Evolutionary conservation across 2,113 vertebrate species (phyloP).

Genomic region (Morone chrysops): DNA sequence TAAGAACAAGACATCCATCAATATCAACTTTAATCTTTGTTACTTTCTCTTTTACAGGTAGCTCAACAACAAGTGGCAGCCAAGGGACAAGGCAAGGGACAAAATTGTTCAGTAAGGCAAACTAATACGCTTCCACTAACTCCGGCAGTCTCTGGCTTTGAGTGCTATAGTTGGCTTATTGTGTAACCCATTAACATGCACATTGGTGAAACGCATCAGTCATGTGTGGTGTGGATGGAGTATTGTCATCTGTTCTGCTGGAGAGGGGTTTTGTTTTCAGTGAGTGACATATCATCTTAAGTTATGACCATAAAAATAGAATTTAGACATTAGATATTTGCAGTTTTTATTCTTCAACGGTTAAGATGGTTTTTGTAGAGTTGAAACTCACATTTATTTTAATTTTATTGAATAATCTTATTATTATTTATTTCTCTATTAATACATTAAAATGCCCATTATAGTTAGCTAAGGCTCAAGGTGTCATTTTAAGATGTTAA

Average conservation of each 20-base stretch:
- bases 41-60: constrained; percentile 82
- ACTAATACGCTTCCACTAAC: constrained; percentile 79
- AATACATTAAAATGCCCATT: neutral
- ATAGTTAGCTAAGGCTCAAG: neutral
- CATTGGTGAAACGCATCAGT: constrained; percentile 6
- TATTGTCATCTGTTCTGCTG: neutral
- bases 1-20: neutral
- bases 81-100: constrained; percentile 92
- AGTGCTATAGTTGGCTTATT: constrained; percentile 35
- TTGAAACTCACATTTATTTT: too few species aligned
- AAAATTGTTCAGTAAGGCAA: constrained; percentile 92
- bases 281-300: neutral
- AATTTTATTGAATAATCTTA: neutral
- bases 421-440: neutral
- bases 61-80: constrained; percentile 84
- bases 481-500: too few species aligned
- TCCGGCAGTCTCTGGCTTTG: constrained; percentile 33
- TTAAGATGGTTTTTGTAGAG: neutral
- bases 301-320: neutral
- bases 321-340: neutral
- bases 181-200: constrained; percentile 69
- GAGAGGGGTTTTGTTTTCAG: neutral
- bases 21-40: neutral
- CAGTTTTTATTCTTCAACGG: neutral
- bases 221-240: too few species aligned